Conservation (phyloP, 1,140 invertebrate species). For the Riptortus pedestris region DNA sequence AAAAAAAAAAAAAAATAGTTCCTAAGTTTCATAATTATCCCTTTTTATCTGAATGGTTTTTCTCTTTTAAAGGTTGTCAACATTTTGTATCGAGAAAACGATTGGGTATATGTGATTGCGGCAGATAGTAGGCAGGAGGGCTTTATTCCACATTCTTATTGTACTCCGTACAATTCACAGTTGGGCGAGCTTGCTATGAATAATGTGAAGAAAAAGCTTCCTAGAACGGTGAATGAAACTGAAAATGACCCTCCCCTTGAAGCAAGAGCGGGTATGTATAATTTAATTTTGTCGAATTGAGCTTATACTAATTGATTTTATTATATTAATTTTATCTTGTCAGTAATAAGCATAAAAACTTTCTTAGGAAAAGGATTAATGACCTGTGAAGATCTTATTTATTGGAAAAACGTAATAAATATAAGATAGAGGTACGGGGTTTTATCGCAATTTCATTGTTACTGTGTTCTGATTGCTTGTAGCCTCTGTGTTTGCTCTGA, state of each 20-base stretch:
- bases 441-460: background rate
- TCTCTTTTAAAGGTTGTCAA: constrained; percentile 60
- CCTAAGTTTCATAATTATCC: background rate
- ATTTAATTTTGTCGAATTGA: background rate
- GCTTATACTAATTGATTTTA: background rate
- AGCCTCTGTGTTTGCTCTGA: too few relatives aligned
- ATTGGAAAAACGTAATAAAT: constrained; percentile 4
- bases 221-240: constrained; percentile 39
- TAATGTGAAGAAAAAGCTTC: constrained; percentile 74
- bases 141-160: constrained; percentile 89
- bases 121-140: constrained; percentile 80
- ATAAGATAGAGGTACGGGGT: background rate
- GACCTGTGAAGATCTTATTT: background rate
- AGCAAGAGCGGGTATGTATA: constrained; percentile 30
- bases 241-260: constrained; percentile 32
- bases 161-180: constrained; percentile 68
- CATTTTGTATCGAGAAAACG: constrained; percentile 86
- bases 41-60: background rate
- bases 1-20: too few relatives aligned
- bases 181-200: constrained; percentile 59
- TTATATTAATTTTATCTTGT: background rate
- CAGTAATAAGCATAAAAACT: background rate
- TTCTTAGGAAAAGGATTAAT: constrained; percentile 3
- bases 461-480: background rate
- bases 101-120: constrained; percentile 91